These are phyloP conservation scores for Clarias gariepinus DNA, from an alignment of 2,113 vertebrate species.

Conservation along the genomic window DNA sequence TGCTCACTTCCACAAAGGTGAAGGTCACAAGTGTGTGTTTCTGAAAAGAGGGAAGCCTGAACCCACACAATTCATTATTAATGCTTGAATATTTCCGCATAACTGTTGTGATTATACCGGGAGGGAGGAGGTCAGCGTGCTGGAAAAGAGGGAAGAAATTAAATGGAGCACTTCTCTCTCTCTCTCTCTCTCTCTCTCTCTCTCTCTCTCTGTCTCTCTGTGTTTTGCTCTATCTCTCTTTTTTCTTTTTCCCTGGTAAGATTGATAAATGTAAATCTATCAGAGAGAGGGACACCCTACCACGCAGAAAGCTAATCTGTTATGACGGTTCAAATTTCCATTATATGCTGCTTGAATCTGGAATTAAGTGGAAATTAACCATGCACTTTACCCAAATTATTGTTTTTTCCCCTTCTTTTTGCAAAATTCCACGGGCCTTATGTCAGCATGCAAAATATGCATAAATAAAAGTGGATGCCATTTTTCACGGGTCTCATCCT, in stretches of 20 bases:
- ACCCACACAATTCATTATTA: conserved; percentile 90
- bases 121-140: conserved; percentile 90
- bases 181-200: conserved; percentile 84
- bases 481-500: conserved; percentile 57
- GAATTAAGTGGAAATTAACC: conserved; percentile 73
- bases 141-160: conserved; percentile 86
- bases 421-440: conserved; percentile 57
- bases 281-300: conserved; percentile 68
- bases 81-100: conserved; percentile 91
- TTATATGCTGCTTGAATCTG: conserved; percentile 79
- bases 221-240: conserved; percentile 78
- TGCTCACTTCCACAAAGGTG: conserved; percentile 39
- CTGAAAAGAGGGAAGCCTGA: conserved; percentile 66
- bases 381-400: conserved; percentile 68
- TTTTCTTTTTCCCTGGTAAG: conserved; percentile 75
- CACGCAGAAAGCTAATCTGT: conserved; percentile 89
- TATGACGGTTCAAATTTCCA: conserved; percentile 95
- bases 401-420: conserved; percentile 47
- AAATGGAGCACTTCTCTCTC: conserved; percentile 87
- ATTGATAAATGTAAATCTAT: conserved; percentile 90
- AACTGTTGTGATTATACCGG: conserved; percentile 91
- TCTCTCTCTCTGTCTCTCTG: conserved; percentile 53
- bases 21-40: conserved; percentile 64
- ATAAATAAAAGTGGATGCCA: conserved; percentile 56
- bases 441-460: conserved; percentile 59